Evolutionary conservation across 2,113 vertebrate genomes (phyloP), one percentile per base, ranked within the genome.

Genomic region (Micromys minutus): DNA sequence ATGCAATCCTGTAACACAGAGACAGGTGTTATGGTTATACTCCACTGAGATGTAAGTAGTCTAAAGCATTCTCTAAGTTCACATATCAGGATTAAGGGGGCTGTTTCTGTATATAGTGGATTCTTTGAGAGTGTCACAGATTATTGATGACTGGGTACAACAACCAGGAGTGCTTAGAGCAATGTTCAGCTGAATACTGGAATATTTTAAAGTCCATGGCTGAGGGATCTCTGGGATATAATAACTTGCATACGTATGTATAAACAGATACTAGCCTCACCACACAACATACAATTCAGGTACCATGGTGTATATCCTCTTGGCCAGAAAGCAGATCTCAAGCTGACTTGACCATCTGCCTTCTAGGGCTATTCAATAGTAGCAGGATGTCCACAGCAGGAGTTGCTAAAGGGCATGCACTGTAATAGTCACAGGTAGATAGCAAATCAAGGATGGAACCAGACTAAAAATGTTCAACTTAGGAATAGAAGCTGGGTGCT

Each of bases 1-100:
- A 90, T 17, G 55, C n/a, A 88, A 74, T 79, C 36, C 69, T 90
- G 65, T 29, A 76, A 95, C 15, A 84, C 69, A 89, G n/a, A 94
- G 69, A 91, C 10, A 90, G 47, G 22, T 7, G 21, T 63, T 7
- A 63, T 42, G 19, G 55, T 83, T 89, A 84, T n/a, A 15, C 17
- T 45, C 74, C 45, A 39, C 16, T 92, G 31, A 87, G 39, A 88
- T 39, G 88, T 42, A 42, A 42, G 21, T 74, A 42, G 67, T 16
- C 71, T 55, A 92, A 96, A 52, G 42, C 22, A 52, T 47, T 81
- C 36, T 61, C 45, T 7, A 39, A 83, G 47, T 42, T 75, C 21
- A 87, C 11, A 81, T 0, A 76, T 36, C 45, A 81, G 47, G 39
- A 10, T 39, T 77, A 65, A n/a, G 17, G 21, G 4, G 11, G 26